Evolutionary conservation across 2,113 vertebrate genomes (phyloP), one percentile per base, ranked within the genome.

Genomic region (Charina bottae): DNA sequence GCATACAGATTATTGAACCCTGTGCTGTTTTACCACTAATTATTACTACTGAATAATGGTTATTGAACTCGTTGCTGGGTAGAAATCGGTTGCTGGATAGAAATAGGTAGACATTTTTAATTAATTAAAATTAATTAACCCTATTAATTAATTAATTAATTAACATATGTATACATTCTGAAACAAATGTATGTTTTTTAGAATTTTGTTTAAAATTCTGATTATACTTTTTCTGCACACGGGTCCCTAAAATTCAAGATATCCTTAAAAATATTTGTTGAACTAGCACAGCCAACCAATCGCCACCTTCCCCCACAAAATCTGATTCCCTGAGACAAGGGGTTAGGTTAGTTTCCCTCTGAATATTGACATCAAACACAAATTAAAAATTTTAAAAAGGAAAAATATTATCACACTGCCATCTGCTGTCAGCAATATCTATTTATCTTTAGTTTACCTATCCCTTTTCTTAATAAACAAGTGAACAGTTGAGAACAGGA

Each of bases 331-430:
- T 37, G 53, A 56, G 84, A 2, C 28, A 19, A 68, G 24, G 49
- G 0, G n/a, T 37, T 56, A 26, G 26, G 17, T 37, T 42, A 37
- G 17, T 55, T 37, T 91, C 7, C 60, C 9, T 59, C 7, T 21
- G 21, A 37, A 21, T 37, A 10, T 56, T 59, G 64, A 83, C 19
- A 10, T 59, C 54, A 59, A 28, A 12, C 24, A 46, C 68, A 53
- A 53, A 37, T 68, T 15, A 5, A 68, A 54, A 9, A 37, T 37
- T 15, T 28, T 17, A 12, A 37, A n/a, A 60, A 54, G 68, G 15
- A 68, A 87, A 6, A 83, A 21, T 55, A 72, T 89, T 84, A 54
- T 42, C 33, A 64, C 10, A 85, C 87, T 89, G 91, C 91, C 91
- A 89, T 37, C 87, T 92, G 78, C 87, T 89, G 91, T 26, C 21